Evolutionary conservation across 2,888 invertebrate species (phyloP).

Genomic region (Papilio elwesi): DNA sequence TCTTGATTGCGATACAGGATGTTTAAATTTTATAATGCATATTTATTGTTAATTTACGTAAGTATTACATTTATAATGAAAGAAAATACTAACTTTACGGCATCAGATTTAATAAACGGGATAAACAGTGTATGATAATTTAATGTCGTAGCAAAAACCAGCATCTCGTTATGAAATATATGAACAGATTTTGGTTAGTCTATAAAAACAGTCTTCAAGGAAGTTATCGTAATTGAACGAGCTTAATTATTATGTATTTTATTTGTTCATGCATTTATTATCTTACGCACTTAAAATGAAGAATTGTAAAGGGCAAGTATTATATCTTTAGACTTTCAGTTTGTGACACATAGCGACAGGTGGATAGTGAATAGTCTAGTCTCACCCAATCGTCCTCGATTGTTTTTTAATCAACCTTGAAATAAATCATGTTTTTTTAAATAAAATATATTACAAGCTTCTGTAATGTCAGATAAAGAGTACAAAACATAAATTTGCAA

Average conservation of each 20-base stretch:
- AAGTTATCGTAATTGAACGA: no score
- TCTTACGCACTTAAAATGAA: no score
- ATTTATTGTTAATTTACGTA: not conserved
- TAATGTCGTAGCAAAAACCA: not conserved
- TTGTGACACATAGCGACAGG: not conserved
- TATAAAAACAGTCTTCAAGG: no score
- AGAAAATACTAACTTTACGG: no score
- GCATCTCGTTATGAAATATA: no score
- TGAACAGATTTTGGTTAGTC: no score
- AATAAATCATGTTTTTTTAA: not conserved
- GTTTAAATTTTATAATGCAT: constrained; percentile 17
- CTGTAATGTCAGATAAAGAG: no score
- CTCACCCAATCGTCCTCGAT: not conserved
- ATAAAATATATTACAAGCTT: not conserved
- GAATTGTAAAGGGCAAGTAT: no score
- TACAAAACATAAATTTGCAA: not conserved
- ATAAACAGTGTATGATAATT: not conserved
- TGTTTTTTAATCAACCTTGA: not conserved
- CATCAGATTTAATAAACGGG: not conserved
- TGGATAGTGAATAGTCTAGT: not conserved
- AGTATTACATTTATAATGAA: no score
- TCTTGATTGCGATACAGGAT: constrained; percentile 32
- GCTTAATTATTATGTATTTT: no score
- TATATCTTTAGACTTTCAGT: no score
- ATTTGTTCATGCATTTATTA: no score